Base-by-base conservation (phyloP, 2,113 vertebrate genomes). In the Thalassoma bifasciatum region DNA sequence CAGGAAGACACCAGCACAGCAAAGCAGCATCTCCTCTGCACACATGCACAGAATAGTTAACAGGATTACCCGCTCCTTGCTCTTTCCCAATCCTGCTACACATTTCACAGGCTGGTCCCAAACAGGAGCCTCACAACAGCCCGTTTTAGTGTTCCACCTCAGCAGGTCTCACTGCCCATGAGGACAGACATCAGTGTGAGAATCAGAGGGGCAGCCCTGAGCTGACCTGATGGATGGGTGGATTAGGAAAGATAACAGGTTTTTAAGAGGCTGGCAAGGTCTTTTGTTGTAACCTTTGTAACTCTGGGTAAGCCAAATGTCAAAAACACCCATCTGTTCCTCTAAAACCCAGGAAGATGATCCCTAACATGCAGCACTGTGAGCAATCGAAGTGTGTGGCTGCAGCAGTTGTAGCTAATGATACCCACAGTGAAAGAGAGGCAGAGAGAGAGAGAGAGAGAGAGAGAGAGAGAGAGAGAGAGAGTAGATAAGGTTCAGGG, bases 11-110 rank as follows among this genome's bases (percentile, higher is more conserved):
- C 13, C 56, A 59, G 46, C 75, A 63, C 49, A 72, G 75, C 66
- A 65, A 86, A 59, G 53, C 59, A 64, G 36, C 72, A 54, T 83
- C 71, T 64, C 44, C 19, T 84, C 58, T 47, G 47, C 66, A 79
- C 50, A 60, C 65, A 56, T 26, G 21, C 46, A 60, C 50, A 71
- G 65, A 79, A 81, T 76, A 71, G 60, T 79, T 66, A 73, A 77
- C 61, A 77, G 52, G 78, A 86, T 82, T 77, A 84, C 14, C 1
- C 2, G 21, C 60, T 54, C 75, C 53, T 59, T 77, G 63, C 51
- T 83, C 57, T 75, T 50, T 50, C 57, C 59, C 64, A 78, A 61
- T 82, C 54, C 66, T 66, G 67, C 76, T 72, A 65, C 62, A 68
- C 59, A 72, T 83, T 87, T 79, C 62, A 19, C 64, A 16, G 57